A percentile compares a stretch with the other conserved stretches of the same genome.
Evolutionary conservation across 2,888 invertebrate species (phyloP).

Genomic region (Microctonus aethiopoides): DNA sequence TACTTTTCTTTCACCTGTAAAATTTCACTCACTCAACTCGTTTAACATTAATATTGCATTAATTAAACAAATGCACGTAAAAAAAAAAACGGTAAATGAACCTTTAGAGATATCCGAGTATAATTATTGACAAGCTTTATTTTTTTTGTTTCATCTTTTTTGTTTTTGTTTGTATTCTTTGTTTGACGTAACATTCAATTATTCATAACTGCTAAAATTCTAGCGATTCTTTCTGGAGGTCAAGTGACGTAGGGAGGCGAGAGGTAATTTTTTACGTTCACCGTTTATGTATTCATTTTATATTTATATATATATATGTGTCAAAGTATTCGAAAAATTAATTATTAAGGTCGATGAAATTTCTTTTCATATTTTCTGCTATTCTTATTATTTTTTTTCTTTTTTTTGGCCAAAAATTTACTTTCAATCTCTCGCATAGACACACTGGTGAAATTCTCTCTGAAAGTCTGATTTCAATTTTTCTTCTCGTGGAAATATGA

Average conservation of each 20-base stretch:
- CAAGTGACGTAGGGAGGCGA: constrained; percentile 6
- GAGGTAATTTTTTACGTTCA: constrained; percentile 10
- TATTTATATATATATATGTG: constrained; percentile 1
- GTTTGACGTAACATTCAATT: constrained; percentile 56
- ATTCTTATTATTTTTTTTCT: constrained; percentile 1
- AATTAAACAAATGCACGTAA: constrained; percentile 1
- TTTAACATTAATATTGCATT: constrained; percentile 1
- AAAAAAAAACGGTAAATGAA: constrained; percentile 7
- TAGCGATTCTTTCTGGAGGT: constrained; percentile 50
- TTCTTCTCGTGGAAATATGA: neutral
- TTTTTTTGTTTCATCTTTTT: constrained; percentile 52
- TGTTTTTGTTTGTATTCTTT: constrained; percentile 17
- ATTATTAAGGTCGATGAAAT: constrained; percentile 17
- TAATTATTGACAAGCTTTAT: constrained; percentile 64
- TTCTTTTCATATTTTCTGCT: neutral
- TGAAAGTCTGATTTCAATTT: neutral
- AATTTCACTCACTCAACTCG: constrained; percentile 18
- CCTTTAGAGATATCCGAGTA: constrained; percentile 38
- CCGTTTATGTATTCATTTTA: neutral
- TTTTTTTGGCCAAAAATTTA: neutral
- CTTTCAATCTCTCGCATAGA: neutral
- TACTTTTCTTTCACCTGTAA: neutral
- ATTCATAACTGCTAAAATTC: constrained; percentile 56
- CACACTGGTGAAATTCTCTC: neutral
- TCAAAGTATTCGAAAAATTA: constrained; percentile 21